Conservation (phyloP, 2,113 vertebrate genomes). For the Crotalus horridus region DNA sequence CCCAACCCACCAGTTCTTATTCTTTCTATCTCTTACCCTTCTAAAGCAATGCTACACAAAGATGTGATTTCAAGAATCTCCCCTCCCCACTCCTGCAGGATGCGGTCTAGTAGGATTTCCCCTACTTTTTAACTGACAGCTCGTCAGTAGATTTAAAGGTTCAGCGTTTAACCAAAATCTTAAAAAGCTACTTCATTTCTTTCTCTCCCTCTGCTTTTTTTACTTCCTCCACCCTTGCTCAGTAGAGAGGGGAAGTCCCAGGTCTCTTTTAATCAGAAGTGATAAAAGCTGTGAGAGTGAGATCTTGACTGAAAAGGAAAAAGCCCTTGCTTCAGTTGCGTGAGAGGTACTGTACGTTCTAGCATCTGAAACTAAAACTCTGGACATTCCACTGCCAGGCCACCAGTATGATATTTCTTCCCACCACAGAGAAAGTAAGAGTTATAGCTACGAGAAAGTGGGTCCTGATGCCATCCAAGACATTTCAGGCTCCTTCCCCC, state of each 20-base stretch:
- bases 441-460: not conserved
- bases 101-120: conserved; percentile 5
- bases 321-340: not conserved
- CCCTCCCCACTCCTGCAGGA: not conserved
- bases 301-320: not conserved
- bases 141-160: not conserved
- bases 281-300: not conserved
- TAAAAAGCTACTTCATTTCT: not conserved
- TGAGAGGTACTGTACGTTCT: not conserved
- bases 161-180: not conserved
- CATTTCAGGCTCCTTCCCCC: not conserved
- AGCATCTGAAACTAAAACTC: not conserved
- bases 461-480: not conserved
- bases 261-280: not conserved
- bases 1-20: not conserved
- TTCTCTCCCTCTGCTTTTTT: not conserved
- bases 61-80: not conserved
- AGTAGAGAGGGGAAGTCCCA: not conserved
- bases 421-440: not conserved
- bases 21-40: not conserved
- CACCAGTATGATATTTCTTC: not conserved
- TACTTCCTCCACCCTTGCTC: not conserved
- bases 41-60: not conserved
- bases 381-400: not conserved
- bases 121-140: not conserved